phyloP scores from a whole-genome alignment of 2,888 invertebrate species.

The Anticlea derivata region DNA sequence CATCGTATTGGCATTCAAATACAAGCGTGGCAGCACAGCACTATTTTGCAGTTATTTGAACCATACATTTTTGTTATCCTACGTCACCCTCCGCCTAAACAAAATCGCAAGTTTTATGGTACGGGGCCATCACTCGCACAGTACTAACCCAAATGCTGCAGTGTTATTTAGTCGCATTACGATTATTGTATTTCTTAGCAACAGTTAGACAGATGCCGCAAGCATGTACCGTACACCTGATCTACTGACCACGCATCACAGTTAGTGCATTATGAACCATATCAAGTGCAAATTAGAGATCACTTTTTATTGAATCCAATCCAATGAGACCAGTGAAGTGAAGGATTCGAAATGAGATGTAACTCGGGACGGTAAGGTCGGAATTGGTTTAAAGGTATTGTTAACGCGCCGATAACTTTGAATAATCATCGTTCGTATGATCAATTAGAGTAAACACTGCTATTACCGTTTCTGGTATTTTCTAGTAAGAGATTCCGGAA shows the following conservation, averaged over 20 bases:
- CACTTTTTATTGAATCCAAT: constrained; percentile 16
- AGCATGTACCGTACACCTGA: constrained; percentile 56
- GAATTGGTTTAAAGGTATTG: constrained; percentile 12
- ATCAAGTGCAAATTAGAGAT: constrained; percentile 24
- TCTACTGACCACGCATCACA: constrained; percentile 51
- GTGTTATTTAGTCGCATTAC: constrained; percentile 37
- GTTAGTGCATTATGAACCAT: constrained; percentile 23
- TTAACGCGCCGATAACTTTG: constrained; percentile 37
- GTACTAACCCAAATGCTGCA: constrained; percentile 25
- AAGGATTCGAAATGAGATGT: constrained; percentile 20
- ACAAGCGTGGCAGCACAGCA: too few relatives aligned
- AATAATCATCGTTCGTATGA: constrained; percentile 33
- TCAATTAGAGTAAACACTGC: constrained; percentile 39
- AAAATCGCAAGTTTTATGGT: too few relatives aligned
- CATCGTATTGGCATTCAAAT: too few relatives aligned
- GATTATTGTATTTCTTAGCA: constrained; percentile 45
- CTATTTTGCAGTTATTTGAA: too few relatives aligned
- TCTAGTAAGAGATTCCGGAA: constrained; percentile 34
- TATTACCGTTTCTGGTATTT: constrained; percentile 38
- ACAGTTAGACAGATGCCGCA: constrained; percentile 56
- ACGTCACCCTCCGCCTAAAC: too few relatives aligned
- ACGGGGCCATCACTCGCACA: constrained; percentile 22
- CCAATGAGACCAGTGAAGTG: constrained; percentile 11
- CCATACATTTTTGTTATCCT: too few relatives aligned
- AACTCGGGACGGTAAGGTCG: constrained; percentile 16